phyloP scores from a whole-genome alignment of 2,888 invertebrate genomes.

The Pachydiplax longipennis region DNA sequence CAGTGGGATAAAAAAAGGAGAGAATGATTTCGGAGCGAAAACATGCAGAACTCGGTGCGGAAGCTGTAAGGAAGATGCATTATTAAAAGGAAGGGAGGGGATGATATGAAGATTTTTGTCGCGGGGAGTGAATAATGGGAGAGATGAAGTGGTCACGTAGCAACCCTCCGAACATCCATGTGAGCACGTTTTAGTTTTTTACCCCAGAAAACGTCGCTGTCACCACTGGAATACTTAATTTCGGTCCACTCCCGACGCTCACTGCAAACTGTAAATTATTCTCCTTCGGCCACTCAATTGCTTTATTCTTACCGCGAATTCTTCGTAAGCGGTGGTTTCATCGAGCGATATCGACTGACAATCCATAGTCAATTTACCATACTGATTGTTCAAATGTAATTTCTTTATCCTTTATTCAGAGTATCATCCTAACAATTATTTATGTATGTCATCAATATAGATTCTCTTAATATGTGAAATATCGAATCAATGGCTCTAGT shows the following conservation, averaged over 20 bases:
- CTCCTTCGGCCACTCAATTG: neutral
- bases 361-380: too few species aligned
- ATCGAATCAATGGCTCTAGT: too few species aligned
- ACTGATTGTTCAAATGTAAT: too few species aligned
- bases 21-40: neutral
- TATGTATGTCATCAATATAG: too few species aligned
- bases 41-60: neutral
- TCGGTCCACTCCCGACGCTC: neutral
- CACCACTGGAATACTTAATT: conserved; percentile 1
- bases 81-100: neutral
- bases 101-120: neutral
- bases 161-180: neutral
- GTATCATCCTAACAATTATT: too few species aligned
- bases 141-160: neutral
- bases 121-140: neutral
- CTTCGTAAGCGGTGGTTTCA: neutral
- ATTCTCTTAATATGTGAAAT: too few species aligned
- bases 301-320: neutral
- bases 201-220: neutral
- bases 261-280: neutral
- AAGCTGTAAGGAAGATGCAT: neutral
- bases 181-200: neutral
- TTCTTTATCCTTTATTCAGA: too few species aligned
- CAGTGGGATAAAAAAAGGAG: neutral
- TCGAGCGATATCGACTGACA: too few species aligned